Evolutionary conservation across 2,797 vertebrate genomes (phyloP).

Genomic region (Sebastes alutus): DNA sequence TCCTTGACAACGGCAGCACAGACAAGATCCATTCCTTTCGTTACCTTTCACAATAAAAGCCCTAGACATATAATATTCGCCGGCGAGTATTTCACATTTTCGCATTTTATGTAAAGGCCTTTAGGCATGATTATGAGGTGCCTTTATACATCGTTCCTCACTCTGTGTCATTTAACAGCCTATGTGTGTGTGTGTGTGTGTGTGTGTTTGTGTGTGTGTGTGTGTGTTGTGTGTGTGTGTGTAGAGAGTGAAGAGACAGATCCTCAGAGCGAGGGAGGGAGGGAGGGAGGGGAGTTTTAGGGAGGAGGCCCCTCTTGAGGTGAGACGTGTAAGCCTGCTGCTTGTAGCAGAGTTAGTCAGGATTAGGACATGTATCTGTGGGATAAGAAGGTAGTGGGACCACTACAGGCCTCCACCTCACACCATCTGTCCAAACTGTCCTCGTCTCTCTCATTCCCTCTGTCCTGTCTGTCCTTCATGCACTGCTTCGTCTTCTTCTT

Average conservation of each 20-base stretch:
- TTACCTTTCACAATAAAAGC: background rate
- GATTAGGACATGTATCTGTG: slow-evolving; percentile 84
- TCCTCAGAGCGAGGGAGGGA: slow-evolving; percentile 7
- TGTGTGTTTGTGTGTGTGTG: slow-evolving; percentile 2
- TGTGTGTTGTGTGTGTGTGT: background rate
- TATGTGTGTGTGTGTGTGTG: slow-evolving; percentile 10
- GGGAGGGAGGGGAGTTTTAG: background rate
- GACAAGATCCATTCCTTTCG: background rate
- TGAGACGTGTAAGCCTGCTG: slow-evolving; percentile 75
- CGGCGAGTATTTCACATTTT: background rate
- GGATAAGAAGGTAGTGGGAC: slow-evolving; percentile 71
- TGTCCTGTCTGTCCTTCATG: background rate
- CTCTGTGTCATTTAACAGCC: too few relatives aligned
- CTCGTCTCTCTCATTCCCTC: slow-evolving; percentile 8
- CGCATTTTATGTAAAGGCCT: background rate
- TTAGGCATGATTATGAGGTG: too few relatives aligned
- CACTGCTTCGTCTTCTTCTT: background rate
- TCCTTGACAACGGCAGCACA: background rate
- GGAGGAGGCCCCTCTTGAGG: slow-evolving; percentile 41
- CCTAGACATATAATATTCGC: background rate
- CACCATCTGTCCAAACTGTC: slow-evolving; percentile 71
- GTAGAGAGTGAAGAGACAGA: slow-evolving; percentile 60
- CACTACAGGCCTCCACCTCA: slow-evolving; percentile 49
- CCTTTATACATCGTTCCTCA: too few relatives aligned
- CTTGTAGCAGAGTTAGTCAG: slow-evolving; percentile 73